These are phyloP conservation scores for Melanogrammus aeglefinus DNA, from an alignment of 2,797 vertebrate species.

Conservation along the genomic window DNA sequence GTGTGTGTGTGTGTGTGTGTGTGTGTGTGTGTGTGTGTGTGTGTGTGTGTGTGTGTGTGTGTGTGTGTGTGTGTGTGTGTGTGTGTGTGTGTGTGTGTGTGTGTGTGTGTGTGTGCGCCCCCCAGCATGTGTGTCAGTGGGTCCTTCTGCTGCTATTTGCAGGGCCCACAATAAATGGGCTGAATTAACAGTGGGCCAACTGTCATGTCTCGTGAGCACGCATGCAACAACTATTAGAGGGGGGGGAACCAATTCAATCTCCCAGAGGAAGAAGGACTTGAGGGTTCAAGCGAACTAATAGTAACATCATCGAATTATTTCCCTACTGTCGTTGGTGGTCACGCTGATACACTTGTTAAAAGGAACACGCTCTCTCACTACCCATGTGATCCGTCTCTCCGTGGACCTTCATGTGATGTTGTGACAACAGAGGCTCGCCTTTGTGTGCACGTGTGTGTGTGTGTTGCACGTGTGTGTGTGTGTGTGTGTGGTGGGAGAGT, in stretches of 20 bases:
- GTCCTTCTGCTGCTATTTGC: slow-evolving; percentile 29
- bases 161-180: slow-evolving; percentile 33
- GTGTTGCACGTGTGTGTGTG: neutral
- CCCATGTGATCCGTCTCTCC: slow-evolving; percentile 22
- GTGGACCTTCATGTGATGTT: slow-evolving; percentile 32
- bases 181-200: slow-evolving; percentile 31
- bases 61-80: slow-evolving; percentile 31
- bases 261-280: neutral
- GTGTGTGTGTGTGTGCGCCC: no score
- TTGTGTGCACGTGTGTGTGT: slow-evolving; percentile 25
- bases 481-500: slow-evolving; percentile 22
- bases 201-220: slow-evolving; percentile 22
- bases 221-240: slow-evolving; percentile 4
- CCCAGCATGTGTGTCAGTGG: slow-evolving; percentile 6
- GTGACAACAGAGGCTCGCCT: slow-evolving; percentile 51
- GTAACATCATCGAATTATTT: neutral
- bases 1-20: slow-evolving; percentile 13
- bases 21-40: slow-evolving; percentile 4
- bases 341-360: slow-evolving; percentile 27
- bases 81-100: no score
- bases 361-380: slow-evolving; percentile 19
- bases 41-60: slow-evolving; percentile 19
- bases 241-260: neutral
- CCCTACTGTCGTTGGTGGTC: neutral
- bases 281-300: neutral